Conservation (phyloP, 2,888 invertebrate species). For the Oligia fasciuncula region DNA sequence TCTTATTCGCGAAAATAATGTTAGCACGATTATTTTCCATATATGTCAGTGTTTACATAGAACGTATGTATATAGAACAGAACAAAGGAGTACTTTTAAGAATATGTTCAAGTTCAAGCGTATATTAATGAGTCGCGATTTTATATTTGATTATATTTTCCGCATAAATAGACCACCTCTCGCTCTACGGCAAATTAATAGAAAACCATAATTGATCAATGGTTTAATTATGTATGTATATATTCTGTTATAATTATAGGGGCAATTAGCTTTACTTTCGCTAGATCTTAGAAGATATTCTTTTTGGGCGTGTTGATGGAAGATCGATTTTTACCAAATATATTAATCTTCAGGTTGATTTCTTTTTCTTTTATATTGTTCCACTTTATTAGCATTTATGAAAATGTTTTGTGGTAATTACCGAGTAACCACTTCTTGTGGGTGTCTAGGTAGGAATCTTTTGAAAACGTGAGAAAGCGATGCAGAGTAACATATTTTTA, state of each 20-base stretch:
- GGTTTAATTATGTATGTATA: background rate
- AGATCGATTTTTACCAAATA: background rate
- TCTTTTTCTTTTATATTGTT: background rate
- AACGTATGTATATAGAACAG: constrained; percentile 37
- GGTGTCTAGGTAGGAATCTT: constrained; percentile 19
- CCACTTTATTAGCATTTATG: background rate
- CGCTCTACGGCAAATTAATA: background rate
- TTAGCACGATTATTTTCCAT: constrained; percentile 75
- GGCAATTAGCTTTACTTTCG: background rate
- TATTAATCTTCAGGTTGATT: background rate
- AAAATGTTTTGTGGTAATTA: too few relatives aligned
- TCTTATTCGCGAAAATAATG: constrained; percentile 85
- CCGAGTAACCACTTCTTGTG: background rate
- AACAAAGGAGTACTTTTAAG: constrained; percentile 48
- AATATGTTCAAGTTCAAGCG: constrained; percentile 44
- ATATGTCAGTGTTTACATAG: constrained; percentile 61
- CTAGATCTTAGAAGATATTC: background rate
- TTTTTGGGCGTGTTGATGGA: background rate
- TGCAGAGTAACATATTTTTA: constrained; percentile 56
- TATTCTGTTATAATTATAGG: too few relatives aligned
- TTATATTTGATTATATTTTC: constrained; percentile 11
- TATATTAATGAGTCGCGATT: constrained; percentile 8
- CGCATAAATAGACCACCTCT: background rate
- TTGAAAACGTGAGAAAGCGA: constrained; percentile 44
- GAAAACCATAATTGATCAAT: background rate